phyloP scores from a whole-genome alignment of 2,113 vertebrate species.

The Salvator merianae region DNA sequence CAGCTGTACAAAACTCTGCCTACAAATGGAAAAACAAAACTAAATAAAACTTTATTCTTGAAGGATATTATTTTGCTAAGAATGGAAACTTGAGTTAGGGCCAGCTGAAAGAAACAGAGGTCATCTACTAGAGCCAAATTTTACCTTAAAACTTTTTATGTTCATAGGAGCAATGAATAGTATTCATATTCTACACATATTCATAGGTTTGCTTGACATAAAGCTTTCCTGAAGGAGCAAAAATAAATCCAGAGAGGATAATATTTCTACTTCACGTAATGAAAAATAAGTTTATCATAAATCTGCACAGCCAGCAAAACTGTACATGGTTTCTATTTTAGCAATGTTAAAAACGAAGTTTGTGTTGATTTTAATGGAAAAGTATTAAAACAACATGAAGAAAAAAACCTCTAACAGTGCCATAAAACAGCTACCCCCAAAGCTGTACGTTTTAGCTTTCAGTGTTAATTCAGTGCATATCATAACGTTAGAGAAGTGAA shows the following conservation, averaged over 20 bases:
- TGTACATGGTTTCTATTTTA: constrained; percentile 65
- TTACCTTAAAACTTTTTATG: constrained; percentile 77
- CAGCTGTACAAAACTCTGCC: constrained; percentile 59
- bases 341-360: constrained; percentile 72
- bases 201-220: constrained; percentile 63
- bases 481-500: constrained; percentile 53
- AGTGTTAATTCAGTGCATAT: constrained; percentile 36
- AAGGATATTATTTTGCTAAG: constrained; percentile 75
- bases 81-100: constrained; percentile 82
- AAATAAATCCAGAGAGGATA: constrained; percentile 61
- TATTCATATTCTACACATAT: constrained; percentile 54
- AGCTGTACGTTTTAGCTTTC: constrained; percentile 67
- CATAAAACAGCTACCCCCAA: constrained; percentile 66
- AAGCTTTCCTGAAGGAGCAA: constrained; percentile 54
- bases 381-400: constrained; percentile 51
- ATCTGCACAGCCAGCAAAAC: constrained; percentile 73
- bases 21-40: constrained; percentile 59
- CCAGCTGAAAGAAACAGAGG: constrained; percentile 79
- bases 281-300: constrained; percentile 62
- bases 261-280: constrained; percentile 67
- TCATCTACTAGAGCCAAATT: constrained; percentile 74
- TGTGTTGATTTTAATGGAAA: constrained; percentile 63
- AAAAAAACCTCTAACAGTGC: constrained; percentile 61
- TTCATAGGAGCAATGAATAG: constrained; percentile 62
- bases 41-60: constrained; percentile 61